Base-by-base conservation (phyloP, 2,797 vertebrate species). In the Paguma larvata region DNA sequence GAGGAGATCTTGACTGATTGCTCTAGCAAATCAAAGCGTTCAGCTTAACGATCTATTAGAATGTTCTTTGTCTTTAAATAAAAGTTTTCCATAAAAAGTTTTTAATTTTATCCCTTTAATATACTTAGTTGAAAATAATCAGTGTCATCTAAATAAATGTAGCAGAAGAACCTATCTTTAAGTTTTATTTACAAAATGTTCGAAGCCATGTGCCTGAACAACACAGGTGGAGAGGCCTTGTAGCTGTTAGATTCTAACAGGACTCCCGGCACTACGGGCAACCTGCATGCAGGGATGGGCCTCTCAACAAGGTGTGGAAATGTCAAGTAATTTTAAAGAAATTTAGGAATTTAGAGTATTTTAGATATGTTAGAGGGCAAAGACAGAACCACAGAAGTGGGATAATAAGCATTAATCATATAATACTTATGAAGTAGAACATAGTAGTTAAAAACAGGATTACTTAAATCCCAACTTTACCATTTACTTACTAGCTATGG, bases 121-220 rank as follows among this genome's bases (percentile, higher is more conserved):
- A 65, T 88, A 87, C n/a, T 87, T 67, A 73, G 72, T 44, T 63
- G 34, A 87, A 95, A 95, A 41, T 41, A 85, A 65, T 65, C 62
- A 84, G 30, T 44, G 25, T n/a, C 13, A 91, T n/a, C 51, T 59
- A 93, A 88, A 53, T 77, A 87, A 63, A 70, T 23, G 30, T 0
- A 19, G 75, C 48, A 82, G 46, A 87, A 68, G 25, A 18, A 87
- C 9, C 41, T 63, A 87, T 83, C 88, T 87, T 83, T 84, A 83
- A 72, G 21, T 93, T 83, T 87, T 72, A 84, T 59, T 79, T 83
- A n/a, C 15, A 91, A 84, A 53, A 85, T 73, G 67, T 67, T 80
- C 8, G 6, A 85, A 85, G 79, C 79, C 78, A 68, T 10, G 25
- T 18, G 53, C 56, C 67, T 23, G n/a, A 34, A 92, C 85, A 51